phyloP scores from a whole-genome alignment of 2,888 invertebrate genomes.

The Ochropleura plecta region DNA sequence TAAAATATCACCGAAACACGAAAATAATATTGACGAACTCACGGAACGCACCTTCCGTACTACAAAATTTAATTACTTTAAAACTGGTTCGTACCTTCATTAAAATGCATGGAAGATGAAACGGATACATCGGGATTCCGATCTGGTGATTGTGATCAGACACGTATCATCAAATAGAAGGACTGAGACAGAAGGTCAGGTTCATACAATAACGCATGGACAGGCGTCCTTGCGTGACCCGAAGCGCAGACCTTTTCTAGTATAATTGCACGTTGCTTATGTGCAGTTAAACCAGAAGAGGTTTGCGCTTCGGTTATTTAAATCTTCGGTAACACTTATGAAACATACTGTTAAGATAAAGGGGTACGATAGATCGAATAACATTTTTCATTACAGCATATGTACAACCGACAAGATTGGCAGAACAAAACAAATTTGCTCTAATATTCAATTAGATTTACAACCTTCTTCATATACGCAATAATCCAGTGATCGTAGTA shows the following conservation, averaged over 20 bases:
- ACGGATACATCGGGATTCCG: conserved; percentile 44
- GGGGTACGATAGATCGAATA: no score
- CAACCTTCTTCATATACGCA: no score
- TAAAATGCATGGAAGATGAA: conserved; percentile 54
- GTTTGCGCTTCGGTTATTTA: not conserved
- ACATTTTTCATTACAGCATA: no score
- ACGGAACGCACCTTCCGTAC: not conserved
- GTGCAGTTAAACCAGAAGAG: not conserved
- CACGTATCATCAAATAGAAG: conserved; percentile 66
- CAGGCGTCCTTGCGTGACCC: no score
- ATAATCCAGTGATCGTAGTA: no score
- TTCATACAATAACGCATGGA: not conserved
- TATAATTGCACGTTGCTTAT: not conserved
- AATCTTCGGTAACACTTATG: not conserved
- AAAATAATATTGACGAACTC: conserved; percentile 4
- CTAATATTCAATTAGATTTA: no score
- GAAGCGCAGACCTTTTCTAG: no score
- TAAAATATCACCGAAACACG: not conserved
- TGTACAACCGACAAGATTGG: no score
- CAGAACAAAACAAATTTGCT: no score
- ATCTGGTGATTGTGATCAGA: conserved; percentile 46
- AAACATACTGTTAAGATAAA: not conserved
- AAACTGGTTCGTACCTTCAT: conserved; percentile 34
- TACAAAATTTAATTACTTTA: conserved; percentile 36
- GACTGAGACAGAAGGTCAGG: not conserved